Percentiles rank a stretch among this genome's conserved stretches.
Evolutionary conservation across 2,797 vertebrate species (phyloP).

Genomic region (Graptemys geographica): DNA sequence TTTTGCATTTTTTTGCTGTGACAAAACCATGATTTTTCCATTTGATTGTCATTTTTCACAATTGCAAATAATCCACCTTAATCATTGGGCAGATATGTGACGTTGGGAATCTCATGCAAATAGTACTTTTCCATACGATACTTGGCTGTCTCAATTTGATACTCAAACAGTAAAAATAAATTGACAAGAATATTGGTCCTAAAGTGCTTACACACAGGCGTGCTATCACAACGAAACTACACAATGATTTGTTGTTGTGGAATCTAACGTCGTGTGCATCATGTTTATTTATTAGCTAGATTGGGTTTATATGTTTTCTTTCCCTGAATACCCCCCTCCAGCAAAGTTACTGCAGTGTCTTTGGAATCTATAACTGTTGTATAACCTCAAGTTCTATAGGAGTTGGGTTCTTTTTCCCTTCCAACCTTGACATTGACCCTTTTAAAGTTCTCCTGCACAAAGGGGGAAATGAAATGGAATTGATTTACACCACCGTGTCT

Average conservation of each 20-base stretch:
- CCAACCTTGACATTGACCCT: accelerated
- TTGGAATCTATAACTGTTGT: accelerated
- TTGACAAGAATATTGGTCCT: not conserved
- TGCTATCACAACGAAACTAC: not conserved
- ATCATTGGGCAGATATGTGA: not conserved
- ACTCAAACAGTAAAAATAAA: not conserved
- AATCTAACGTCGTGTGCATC: not conserved
- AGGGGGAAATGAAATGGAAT: not conserved
- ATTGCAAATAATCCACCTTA: not conserved
- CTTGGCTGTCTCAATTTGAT: accelerated
- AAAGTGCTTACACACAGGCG: not conserved
- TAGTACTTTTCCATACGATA: not conserved
- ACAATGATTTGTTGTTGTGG: not conserved
- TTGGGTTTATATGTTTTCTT: not conserved
- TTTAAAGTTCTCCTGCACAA: not conserved
- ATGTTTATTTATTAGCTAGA: not conserved
- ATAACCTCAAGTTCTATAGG: not conserved
- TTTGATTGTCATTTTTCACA: not conserved
- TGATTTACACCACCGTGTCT: not conserved
- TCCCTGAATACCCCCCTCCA: not conserved
- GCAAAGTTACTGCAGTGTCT: not conserved
- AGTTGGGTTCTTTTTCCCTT: not conserved
- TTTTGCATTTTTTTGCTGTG: not conserved
- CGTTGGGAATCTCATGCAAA: not conserved
- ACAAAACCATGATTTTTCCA: not conserved